These are phyloP conservation scores for Netelia inedita DNA, from an alignment of 2,888 invertebrate genomes.

Conservation along the genomic window DNA sequence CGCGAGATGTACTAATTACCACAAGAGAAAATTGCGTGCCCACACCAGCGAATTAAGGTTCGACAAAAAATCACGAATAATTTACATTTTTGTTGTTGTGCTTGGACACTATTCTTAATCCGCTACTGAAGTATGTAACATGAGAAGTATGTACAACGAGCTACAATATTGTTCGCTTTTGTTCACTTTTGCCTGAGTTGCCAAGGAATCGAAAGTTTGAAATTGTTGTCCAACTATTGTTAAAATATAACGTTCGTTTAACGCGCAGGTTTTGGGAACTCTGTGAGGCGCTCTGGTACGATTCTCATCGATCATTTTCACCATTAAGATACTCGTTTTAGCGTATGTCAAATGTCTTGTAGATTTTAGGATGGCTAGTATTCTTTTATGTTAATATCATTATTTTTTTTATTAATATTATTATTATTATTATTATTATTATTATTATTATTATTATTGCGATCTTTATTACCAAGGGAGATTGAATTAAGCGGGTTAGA, in stretches of 20 bases:
- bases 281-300: constrained; percentile 69
- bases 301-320: constrained; percentile 82
- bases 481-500: constrained; percentile 20
- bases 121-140: no score
- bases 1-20: constrained; percentile 77
- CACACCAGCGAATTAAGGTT: constrained; percentile 59
- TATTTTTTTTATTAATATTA: constrained; percentile 18
- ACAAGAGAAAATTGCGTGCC: constrained; percentile 44
- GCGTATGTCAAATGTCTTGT: constrained; percentile 65
- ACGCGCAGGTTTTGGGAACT: constrained; percentile 8
- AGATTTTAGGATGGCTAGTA: constrained; percentile 62
- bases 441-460: constrained; percentile 8
- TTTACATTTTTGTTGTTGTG: neutral
- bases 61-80: neutral
- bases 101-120: no score
- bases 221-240: neutral
- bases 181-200: neutral
- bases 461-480: constrained; percentile 39
- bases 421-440: constrained; percentile 16
- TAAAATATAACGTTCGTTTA: neutral
- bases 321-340: constrained; percentile 82
- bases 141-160: no score
- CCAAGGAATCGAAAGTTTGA: neutral
- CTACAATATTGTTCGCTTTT: no score
- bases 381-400: constrained; percentile 5